These are phyloP conservation scores for Chiridota heheva DNA, from an alignment of 35 echinoderm and acorn worm species.

Conservation along the genomic window DNA sequence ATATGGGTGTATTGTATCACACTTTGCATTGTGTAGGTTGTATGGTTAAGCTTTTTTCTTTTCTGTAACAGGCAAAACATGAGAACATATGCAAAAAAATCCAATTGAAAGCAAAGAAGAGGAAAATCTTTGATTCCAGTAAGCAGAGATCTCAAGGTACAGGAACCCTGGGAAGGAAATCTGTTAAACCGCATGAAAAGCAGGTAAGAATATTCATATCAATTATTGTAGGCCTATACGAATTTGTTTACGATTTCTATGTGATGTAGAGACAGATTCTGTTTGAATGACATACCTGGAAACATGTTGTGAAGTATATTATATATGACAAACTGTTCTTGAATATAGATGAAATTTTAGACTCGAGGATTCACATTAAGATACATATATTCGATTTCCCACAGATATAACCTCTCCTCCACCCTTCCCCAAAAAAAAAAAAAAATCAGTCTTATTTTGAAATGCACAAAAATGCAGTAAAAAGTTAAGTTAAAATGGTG, in stretches of 20 bases:
- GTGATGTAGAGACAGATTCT: background rate
- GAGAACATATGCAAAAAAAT: conserved; percentile 55
- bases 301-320: background rate
- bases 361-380: no score
- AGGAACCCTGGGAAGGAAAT: conserved; percentile 46
- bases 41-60: background rate
- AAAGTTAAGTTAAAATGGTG: no score
- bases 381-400: no score
- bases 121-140: conserved; percentile 68
- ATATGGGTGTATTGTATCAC: conserved; percentile 2
- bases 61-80: conserved; percentile 41
- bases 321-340: no score
- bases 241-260: background rate
- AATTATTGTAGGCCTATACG: background rate
- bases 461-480: no score
- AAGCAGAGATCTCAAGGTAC: conserved; percentile 62
- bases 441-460: no score
- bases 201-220: conserved; percentile 13
- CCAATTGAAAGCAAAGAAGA: conserved; percentile 32
- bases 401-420: no score
- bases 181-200: conserved; percentile 32
- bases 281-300: background rate
- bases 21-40: no score
- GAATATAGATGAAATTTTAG: no score
- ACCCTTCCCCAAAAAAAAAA: no score